Conservation (phyloP, 2,797 vertebrate species). For the Arnoldichthys spilopterus region DNA sequence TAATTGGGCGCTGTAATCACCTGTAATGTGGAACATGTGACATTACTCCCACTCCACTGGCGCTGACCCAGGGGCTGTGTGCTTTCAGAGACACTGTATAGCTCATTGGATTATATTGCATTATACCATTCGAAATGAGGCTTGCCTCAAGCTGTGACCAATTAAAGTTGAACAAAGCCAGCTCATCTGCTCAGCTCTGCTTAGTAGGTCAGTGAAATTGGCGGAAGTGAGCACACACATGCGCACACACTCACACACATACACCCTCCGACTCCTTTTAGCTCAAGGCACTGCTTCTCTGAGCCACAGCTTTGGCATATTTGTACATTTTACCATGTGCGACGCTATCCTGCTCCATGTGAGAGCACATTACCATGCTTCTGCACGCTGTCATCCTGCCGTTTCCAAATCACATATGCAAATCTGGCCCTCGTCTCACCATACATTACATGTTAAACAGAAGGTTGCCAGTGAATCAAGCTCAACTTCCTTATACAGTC, state of each 20-base stretch:
- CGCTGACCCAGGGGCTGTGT: constrained; percentile 65
- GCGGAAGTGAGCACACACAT: constrained; percentile 65
- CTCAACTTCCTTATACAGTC: constrained; percentile 29
- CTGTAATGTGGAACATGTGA: constrained; percentile 70
- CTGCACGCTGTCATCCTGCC: constrained; percentile 28
- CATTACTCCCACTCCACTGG: constrained; percentile 68
- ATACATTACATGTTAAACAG: constrained; percentile 35
- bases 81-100: constrained; percentile 66
- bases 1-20: constrained; percentile 72
- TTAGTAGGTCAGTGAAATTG: constrained; percentile 79
- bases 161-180: constrained; percentile 80
- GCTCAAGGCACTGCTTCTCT: constrained; percentile 58
- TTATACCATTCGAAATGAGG: constrained; percentile 73
- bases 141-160: constrained; percentile 76
- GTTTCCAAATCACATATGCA: constrained; percentile 26
- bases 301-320: constrained; percentile 40
- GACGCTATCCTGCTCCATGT: constrained; percentile 42
- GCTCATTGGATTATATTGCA: constrained; percentile 72
- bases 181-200: constrained; percentile 78
- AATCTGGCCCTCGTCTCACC: constrained; percentile 23
- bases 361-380: constrained; percentile 44
- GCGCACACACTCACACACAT: constrained; percentile 29
- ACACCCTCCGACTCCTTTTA: constrained; percentile 50
- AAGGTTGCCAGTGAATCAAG: constrained; percentile 17
- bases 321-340: constrained; percentile 53